These are phyloP conservation scores for Cryptotis parvus DNA, from an alignment of 2,113 vertebrate genomes.

Conservation along the genomic window DNA sequence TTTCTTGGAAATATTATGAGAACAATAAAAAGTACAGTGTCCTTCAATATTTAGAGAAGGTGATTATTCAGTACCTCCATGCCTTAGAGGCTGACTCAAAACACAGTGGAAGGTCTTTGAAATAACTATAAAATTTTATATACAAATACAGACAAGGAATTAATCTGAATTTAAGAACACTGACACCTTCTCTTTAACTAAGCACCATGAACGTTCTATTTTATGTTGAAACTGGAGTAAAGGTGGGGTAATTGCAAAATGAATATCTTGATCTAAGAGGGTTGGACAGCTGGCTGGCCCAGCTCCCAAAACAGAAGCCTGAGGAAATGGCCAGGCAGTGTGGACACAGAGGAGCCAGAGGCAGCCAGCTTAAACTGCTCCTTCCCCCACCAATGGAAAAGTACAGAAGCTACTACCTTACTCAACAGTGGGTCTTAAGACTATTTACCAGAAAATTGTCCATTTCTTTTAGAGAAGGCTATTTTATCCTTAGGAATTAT, in stretches of 20 bases:
- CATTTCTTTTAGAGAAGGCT: neutral
- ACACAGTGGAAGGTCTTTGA: neutral
- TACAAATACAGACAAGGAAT: slow-evolving; percentile 6
- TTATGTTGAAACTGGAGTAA: neutral
- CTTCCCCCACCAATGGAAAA: neutral
- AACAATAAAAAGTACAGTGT: slow-evolving; percentile 6
- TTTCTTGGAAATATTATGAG: slow-evolving; percentile 27
- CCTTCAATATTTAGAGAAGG: neutral
- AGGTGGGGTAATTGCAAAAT: neutral
- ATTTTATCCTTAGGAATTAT: neutral
- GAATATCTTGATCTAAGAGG: slow-evolving; percentile 1
- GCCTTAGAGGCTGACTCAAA: neutral
- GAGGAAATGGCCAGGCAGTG: neutral
- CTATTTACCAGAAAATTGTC: neutral
- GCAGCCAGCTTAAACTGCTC: neutral
- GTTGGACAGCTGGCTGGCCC: neutral
- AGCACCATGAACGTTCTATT: neutral
- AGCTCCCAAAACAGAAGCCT: slow-evolving; percentile 22
- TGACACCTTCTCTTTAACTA: neutral
- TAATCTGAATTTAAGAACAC: slow-evolving; percentile 7
- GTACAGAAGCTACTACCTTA: neutral
- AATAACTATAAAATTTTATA: slow-evolving; percentile 22
- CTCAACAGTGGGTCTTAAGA: neutral
- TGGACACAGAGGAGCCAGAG: neutral
- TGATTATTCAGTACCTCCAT: neutral